phyloP scores from a whole-genome alignment of 37 sponge, comb jelly and placozoan genomes.

The Mnemiopsis leidyi region DNA sequence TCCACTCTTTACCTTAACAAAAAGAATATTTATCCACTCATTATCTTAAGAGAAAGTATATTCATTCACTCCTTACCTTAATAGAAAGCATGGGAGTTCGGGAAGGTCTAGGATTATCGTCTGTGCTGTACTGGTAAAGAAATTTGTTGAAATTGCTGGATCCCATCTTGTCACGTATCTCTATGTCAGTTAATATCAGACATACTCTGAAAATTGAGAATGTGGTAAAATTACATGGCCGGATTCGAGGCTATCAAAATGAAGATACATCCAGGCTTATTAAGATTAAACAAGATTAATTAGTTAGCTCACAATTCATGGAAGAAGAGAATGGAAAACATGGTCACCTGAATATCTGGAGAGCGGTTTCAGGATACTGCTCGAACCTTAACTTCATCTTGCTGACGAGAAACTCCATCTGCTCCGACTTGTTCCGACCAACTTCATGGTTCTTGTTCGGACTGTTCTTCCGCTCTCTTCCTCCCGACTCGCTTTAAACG shows the following conservation, averaged over 20 bases:
- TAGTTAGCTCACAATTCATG: background rate
- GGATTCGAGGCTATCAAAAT: background rate
- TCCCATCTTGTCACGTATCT: slow-evolving; percentile 81
- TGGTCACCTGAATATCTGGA: slow-evolving; percentile 40
- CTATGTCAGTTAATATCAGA: slow-evolving; percentile 79
- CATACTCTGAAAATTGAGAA: slow-evolving; percentile 70
- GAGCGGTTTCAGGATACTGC: slow-evolving; percentile 16
- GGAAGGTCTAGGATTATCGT: slow-evolving; percentile 45
- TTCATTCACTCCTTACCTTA: slow-evolving; percentile 83
- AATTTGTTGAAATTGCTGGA: slow-evolving; percentile 90
- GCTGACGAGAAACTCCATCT: background rate
- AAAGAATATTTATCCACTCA: too few species aligned
- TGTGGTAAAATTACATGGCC: background rate
- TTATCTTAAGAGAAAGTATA: too few species aligned
- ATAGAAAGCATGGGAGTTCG: slow-evolving; percentile 13
- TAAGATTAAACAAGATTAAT: background rate
- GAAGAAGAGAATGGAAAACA: background rate
- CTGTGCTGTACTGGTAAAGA: slow-evolving; percentile 83
- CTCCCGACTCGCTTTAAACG: slow-evolving; percentile 9
- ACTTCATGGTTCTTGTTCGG: background rate
- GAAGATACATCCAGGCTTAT: background rate
- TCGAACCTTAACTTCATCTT: slow-evolving; percentile 15
- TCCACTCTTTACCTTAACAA: too few species aligned
- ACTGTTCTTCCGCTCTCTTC: slow-evolving; percentile 1
- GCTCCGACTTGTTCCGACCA: slow-evolving; percentile 33